phyloP scores from a whole-genome alignment of 64 coral and sea anemone genomes.

The Stylophora pistillata region DNA sequence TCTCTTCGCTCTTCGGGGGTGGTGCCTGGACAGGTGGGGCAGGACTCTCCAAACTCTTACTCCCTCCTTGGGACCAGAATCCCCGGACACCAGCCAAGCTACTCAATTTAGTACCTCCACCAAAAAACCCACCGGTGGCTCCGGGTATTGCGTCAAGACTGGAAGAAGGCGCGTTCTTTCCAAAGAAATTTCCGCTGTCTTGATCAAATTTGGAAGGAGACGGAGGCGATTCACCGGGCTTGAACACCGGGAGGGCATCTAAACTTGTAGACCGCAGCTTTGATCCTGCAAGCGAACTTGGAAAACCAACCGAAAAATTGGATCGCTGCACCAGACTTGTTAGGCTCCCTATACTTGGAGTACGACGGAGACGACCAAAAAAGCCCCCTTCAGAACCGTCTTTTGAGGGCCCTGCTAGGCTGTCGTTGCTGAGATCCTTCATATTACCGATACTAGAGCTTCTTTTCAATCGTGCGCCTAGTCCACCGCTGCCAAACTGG shows the following conservation, averaged over 20 bases:
- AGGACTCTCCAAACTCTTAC: constrained; percentile 34
- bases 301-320: constrained; percentile 41
- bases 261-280: constrained; percentile 74
- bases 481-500: neutral
- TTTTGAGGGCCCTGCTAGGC: neutral
- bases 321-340: constrained; percentile 75
- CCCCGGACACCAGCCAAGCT: constrained; percentile 78
- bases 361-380: constrained; percentile 77
- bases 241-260: constrained; percentile 51
- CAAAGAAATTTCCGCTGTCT: constrained; percentile 33
- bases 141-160: constrained; percentile 4
- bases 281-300: constrained; percentile 37
- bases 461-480: constrained; percentile 47
- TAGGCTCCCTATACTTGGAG: constrained; percentile 81
- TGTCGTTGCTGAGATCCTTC: constrained; percentile 68
- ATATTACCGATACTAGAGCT: constrained; percentile 82
- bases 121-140: constrained; percentile 37
- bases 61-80: constrained; percentile 61
- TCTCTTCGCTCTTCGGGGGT: constrained; percentile 53
- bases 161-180: neutral
- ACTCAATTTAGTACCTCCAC: constrained; percentile 64
- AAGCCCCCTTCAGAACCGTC: constrained; percentile 63
- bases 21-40: constrained; percentile 23
- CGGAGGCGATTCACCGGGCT: constrained; percentile 59
- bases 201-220: constrained; percentile 78